Conservation (phyloP, 2,113 vertebrate species). For the Asarcornis scutulata region DNA sequence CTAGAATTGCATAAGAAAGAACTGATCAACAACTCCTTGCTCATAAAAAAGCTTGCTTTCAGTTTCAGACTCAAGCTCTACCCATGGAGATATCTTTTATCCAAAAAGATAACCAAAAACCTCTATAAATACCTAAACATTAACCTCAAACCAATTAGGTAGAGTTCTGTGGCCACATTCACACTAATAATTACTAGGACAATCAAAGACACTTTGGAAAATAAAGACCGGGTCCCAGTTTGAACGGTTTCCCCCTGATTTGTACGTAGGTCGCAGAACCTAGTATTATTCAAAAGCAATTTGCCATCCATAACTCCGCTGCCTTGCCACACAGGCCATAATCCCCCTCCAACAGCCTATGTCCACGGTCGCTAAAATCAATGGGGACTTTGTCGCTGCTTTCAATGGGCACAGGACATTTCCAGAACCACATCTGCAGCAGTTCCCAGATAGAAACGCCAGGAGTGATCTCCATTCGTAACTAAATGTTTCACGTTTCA, state of each 20-base stretch:
- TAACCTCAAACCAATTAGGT: neutral
- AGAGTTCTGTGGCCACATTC: neutral
- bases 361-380: neutral
- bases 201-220: neutral
- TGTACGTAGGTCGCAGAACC: rapidly evolving
- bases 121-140: neutral
- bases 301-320: neutral
- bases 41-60: rapidly evolving
- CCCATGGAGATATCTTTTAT: neutral
- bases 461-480: neutral
- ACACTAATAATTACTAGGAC: neutral
- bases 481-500: neutral
- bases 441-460: neutral
- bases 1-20: neutral
- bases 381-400: neutral
- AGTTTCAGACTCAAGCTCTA: neutral
- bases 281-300: neutral
- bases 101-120: neutral
- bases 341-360: neutral
- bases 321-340: neutral
- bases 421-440: slow-evolving; percentile 18
- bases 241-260: neutral
- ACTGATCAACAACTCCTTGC: neutral
- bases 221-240: neutral
- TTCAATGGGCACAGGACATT: slow-evolving; percentile 6